Evolutionary conservation across 2,113 vertebrate species (phyloP).

Genomic region (Bubalus kerabau): DNA sequence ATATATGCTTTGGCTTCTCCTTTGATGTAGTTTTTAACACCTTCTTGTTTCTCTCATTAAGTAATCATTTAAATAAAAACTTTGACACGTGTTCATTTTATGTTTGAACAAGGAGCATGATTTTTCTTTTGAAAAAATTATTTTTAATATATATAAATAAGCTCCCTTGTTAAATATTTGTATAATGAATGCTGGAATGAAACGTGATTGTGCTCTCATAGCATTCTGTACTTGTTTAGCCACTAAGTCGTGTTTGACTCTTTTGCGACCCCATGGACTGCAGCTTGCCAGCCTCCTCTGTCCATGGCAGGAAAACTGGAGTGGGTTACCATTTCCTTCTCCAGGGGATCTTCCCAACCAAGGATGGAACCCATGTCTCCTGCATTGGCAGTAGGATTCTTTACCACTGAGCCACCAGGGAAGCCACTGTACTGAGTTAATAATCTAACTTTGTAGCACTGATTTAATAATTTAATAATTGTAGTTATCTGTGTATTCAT

Average conservation of each 20-base stretch:
- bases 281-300: background rate
- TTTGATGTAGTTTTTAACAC: background rate
- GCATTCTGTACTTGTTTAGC: background rate
- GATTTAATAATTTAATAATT: background rate
- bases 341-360: background rate
- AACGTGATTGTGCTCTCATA: background rate
- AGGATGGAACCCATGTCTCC: background rate
- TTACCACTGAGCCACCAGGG: background rate
- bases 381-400: background rate
- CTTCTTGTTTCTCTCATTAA: background rate
- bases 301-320: background rate
- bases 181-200: background rate
- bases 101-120: background rate
- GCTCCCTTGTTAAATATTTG: background rate
- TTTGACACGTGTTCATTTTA: background rate
- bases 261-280: background rate
- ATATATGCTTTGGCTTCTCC: background rate
- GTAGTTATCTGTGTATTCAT: background rate
- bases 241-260: background rate
- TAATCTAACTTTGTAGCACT: background rate
- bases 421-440: background rate
- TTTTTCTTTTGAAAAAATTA: background rate
- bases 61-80: slow-evolving; percentile 7
- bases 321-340: background rate
- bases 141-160: background rate